Percentiles rank a stretch among this genome's conserved stretches.
Conservation (phyloP, 2,113 vertebrate species). For the Hipposideros armiger region DNA sequence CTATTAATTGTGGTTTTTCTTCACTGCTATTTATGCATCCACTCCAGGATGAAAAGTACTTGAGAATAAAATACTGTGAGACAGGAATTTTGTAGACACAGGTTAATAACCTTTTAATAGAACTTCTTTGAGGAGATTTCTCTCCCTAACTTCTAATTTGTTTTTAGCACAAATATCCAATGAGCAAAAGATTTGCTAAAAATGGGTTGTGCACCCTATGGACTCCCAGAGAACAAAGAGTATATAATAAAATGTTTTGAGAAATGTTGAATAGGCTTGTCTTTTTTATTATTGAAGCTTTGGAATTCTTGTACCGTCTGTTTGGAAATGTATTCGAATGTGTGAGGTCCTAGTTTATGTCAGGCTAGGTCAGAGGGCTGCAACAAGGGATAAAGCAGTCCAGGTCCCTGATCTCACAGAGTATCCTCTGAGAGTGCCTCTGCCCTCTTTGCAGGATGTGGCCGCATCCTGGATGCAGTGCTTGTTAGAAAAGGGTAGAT, state of each 20-base stretch:
- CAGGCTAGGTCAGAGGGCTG: neutral
- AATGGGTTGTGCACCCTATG: neutral
- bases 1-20: neutral
- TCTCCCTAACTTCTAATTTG: neutral
- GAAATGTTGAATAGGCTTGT: neutral
- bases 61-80: neutral
- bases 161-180: neutral
- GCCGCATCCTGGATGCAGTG: rapidly evolving
- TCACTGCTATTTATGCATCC: neutral
- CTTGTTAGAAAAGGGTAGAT: neutral
- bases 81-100: neutral
- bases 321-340: neutral
- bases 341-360: neutral
- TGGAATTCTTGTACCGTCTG: neutral
- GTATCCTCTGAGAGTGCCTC: neutral
- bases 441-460: neutral
- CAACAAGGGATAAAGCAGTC: rapidly evolving
- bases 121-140: neutral
- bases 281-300: neutral
- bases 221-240: neutral
- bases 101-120: neutral
- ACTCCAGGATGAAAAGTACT: neutral
- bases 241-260: neutral
- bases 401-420: neutral
- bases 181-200: neutral